These are phyloP conservation scores for Holacanthus passer DNA, from an alignment of 2,113 vertebrate genomes.

Conservation along the genomic window DNA sequence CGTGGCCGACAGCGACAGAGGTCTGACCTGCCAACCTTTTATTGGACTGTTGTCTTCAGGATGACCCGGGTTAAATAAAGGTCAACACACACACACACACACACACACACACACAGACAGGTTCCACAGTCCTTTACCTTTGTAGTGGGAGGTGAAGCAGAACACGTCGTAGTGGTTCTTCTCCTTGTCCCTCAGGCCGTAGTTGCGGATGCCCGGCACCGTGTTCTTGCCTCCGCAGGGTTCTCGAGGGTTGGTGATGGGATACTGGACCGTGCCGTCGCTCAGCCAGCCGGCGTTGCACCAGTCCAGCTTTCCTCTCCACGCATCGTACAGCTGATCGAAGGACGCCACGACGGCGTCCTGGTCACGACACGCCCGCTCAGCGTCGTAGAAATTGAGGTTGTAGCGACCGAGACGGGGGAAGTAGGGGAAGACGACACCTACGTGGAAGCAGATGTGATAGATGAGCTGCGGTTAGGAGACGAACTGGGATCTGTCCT, in stretches of 20 bases:
- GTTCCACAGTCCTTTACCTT: slow-evolving; percentile 83
- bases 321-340: slow-evolving; percentile 93
- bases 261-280: slow-evolving; percentile 95
- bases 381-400: slow-evolving; percentile 92
- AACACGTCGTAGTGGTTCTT: slow-evolving; percentile 95
- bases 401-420: slow-evolving; percentile 94
- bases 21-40: not conserved
- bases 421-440: slow-evolving; percentile 93
- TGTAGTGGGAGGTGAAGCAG: slow-evolving; percentile 96
- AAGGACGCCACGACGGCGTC: slow-evolving; percentile 93
- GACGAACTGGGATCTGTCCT: not conserved
- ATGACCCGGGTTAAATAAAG: not conserved
- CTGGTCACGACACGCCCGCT: slow-evolving; percentile 90
- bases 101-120: not conserved
- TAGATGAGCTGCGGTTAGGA: not conserved
- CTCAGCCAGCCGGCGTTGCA: slow-evolving; percentile 98
- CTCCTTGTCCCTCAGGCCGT: slow-evolving; percentile 94
- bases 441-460: slow-evolving; percentile 70
- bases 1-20: not conserved
- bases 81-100: not conserved
- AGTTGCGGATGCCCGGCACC: slow-evolving; percentile 91
- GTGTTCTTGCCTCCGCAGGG: slow-evolving; percentile 94
- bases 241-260: slow-evolving; percentile 92
- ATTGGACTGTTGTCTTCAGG: not conserved
- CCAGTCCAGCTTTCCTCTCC: slow-evolving; percentile 94